Base-by-base conservation (phyloP, 2,113 vertebrate genomes). In the Nothoprocta pentlandii region DNA sequence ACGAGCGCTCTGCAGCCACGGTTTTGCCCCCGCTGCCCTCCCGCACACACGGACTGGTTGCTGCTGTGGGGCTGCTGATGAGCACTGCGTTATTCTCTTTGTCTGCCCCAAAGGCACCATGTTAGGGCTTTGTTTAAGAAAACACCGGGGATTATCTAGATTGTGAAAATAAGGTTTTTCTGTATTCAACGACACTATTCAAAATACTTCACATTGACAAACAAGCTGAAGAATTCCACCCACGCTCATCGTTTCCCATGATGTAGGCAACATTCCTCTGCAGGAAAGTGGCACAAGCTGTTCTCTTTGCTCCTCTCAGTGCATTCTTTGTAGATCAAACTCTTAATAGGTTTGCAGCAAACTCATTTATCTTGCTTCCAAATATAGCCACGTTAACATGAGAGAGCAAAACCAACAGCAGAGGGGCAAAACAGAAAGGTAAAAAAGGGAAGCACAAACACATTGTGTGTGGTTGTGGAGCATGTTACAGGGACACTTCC, bases 211-310 rank as follows among this genome's bases (percentile, higher is more conserved):
- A 85, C 91, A 56, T 3, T 75, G 85, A 80, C 85, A 93, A 96
- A 92, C 75, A 94, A 83, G 89, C 89, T 94, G 66, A 95, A 94
- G 94, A 70, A 95, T 94, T 90, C 93, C 90, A 71, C 94, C 95
- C 90, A 94, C 62, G 2, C 82, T 9, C 90, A 88, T 64, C 34
- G 39, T 61, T 95, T 93, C 51, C 85, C 4, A 1, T 63, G 76
- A 85, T 75, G 67, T 59, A 59, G 47, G 91, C 87, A 80, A 91
- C 95, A 91, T 94, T 95, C 82, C 89, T 85, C 61, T 10, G 76
- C 85, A 94, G 76, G 76, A 62, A 94, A 95, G 85, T 87, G 85
- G 93, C 92, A 94, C 93, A 91, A 71, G 85, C 85, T 90, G 87
- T 87, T 95, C 89, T 88, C 91, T 91, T 85, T 82, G 61, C 87